Evolutionary conservation across 2,113 vertebrate species (phyloP), one percentile per base, ranked within the genome.

Genomic region (Tyto alba): DNA sequence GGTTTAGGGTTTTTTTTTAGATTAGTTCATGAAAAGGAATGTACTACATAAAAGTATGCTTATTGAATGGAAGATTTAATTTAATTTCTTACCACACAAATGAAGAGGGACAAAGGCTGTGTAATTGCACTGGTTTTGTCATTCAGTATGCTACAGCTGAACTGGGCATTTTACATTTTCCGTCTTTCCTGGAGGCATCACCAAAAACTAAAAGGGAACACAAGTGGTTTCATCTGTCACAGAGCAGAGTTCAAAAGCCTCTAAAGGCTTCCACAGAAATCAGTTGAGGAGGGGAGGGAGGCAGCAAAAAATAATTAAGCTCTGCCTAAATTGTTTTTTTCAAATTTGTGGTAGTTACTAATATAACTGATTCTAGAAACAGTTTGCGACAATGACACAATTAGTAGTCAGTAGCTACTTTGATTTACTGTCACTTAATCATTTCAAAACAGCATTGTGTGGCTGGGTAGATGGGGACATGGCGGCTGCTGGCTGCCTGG

Each of bases 381-480:
- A 19, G 27, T 43, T 53, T 45, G 29, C 4, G 0, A 22, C 21
- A 36, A 16, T 62, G 40, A 6, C 8, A 20, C 0, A 1, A 12
- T 38, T 6, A n/a, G 38, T 6, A 23, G 38, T 23, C 16, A 38
- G 74, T 30, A 66, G 41, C 7, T 69, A 0, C 19, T 63, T 41
- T 38, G 29, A 9, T 20, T 80, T 57, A 8, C 12, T n/a, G 48
- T 19, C 69, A 22, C 1, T 1, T 74, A 45, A 47, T 27, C 14
- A 6, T 17, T 25, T 20, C 11, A 34, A 55, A 43, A 7, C 16
- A 41, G 9, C 13, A 2, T 9, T 34, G 29, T 16, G 59, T 63
- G 60, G 11, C 41, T 50, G 34, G 29, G 21, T 43, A 32, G 32
- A 10, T 41, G 66, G 50, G 23, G 38, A 13, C 1, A 2, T 23